These are phyloP conservation scores for Dione vanillae DNA, from an alignment of 2,888 invertebrate species.

Conservation along the genomic window DNA sequence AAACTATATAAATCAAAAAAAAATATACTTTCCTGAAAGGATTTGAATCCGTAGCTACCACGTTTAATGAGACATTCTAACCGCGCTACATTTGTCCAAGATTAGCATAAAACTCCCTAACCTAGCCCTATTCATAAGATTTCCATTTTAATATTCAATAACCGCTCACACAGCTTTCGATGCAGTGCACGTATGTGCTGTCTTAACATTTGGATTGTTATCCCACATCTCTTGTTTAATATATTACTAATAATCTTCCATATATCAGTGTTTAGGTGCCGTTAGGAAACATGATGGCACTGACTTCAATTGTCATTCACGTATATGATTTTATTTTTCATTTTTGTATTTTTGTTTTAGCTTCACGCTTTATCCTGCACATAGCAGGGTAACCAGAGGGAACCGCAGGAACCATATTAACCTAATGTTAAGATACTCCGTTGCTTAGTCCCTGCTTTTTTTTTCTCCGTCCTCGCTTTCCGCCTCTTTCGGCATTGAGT, in stretches of 20 bases:
- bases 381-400: too few species aligned
- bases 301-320: too few species aligned
- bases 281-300: not conserved
- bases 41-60: not conserved
- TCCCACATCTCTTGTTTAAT: constrained; percentile 68
- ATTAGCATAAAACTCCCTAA: constrained; percentile 23
- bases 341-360: too few species aligned
- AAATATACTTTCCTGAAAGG: not conserved
- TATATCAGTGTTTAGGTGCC: constrained; percentile 42
- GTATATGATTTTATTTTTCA: too few species aligned
- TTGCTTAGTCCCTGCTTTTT: too few species aligned
- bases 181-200: constrained; percentile 71
- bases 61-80: not conserved
- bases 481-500: too few species aligned
- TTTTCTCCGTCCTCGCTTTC: too few species aligned
- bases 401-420: too few species aligned
- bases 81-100: not conserved
- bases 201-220: constrained; percentile 81
- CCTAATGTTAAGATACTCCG: too few species aligned
- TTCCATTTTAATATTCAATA: constrained; percentile 71
- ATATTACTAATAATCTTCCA: too few species aligned
- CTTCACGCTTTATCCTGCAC: too few species aligned
- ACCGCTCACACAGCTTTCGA: constrained; percentile 55
- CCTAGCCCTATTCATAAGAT: constrained; percentile 38
- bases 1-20: too few species aligned